Base-by-base conservation (phyloP, 2,888 invertebrate genomes). In the Cerastoderma edule region DNA sequence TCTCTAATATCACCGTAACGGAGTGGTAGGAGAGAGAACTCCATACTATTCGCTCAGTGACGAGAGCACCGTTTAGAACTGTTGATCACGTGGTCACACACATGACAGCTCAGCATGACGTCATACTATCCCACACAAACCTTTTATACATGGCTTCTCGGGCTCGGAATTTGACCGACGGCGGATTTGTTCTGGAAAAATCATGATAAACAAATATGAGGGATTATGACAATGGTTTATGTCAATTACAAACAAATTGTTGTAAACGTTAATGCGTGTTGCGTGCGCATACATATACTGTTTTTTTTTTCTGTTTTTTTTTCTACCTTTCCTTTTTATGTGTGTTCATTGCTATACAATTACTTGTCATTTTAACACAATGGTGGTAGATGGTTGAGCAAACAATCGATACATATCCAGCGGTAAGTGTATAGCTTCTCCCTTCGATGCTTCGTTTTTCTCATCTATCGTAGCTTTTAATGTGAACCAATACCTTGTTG, bases 171-270 rank as follows among this genome's bases (percentile, higher is more conserved):
- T 84, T 1, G 83, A 82, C 44, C 73, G 75, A 27, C 87, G 75
- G 30, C 88, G 72, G n/a, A 87, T 85, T 75, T 85, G 84, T 72
- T 88, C 88, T 88, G 16, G 19, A 53, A 4, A n/a, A n/a, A n/a
- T n/a, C n/a, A n/a, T n/a, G n/a, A 30, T 13, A 28, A 28, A 19
- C 0, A 54, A 24, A n/a, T 53, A 22, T 39, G 39, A 16, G 39
- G 39, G 39, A 16, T 39, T 39, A 16, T 39, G 39, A 10, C 39
- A 10, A 53, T n/a, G 8, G 8, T 53, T 53, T 53, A 8, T 53
- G 19, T 6, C 8, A 53, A 8, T 16, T 16, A 8, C 6, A 16
- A 53, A 16, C 53, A 53, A 8, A 8, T 53, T 6, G 8, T 8
- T n/a, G 8, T 53, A 8, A 24, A 22, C 6, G n/a, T 16, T 16